Percentiles rank a stretch among this genome's conserved stretches.
These are phyloP conservation scores for Patiria miniata DNA, from an alignment of 35 echinoderm and acorn worm genomes.

Conservation along the genomic window DNA sequence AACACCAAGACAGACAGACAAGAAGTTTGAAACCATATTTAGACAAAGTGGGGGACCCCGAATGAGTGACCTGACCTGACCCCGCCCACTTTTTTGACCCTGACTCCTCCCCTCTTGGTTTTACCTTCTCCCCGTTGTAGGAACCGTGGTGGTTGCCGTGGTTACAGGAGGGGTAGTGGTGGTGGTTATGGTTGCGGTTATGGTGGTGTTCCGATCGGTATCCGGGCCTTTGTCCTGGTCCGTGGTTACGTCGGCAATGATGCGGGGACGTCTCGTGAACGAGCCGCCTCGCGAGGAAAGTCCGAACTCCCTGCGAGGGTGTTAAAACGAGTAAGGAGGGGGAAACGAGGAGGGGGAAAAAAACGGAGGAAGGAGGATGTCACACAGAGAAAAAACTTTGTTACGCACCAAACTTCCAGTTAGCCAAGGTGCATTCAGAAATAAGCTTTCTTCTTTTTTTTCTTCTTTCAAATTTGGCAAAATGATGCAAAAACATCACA, in stretches of 20 bases:
- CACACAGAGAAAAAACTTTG: conserved; percentile 38
- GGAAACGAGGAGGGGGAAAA: not conserved
- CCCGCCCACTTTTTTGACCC: not conserved
- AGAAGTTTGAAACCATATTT: not conserved
- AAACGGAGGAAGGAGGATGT: conserved; percentile 28
- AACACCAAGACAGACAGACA: not conserved
- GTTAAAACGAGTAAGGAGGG: conserved; percentile 24
- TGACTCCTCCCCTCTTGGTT: not conserved
- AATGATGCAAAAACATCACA: no score
- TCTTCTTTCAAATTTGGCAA: no score
- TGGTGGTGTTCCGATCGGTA: conserved; percentile 55
- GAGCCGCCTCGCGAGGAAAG: conserved; percentile 41
- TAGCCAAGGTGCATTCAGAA: no score
- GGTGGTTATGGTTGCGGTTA: conserved; percentile 33
- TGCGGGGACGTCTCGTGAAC: conserved; percentile 40
- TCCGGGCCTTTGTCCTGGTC: conserved; percentile 52
- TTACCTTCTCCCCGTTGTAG: conserved; percentile 54
- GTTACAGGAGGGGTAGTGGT: conserved; percentile 59
- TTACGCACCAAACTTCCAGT: not conserved
- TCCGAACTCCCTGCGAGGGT: conserved; percentile 45
- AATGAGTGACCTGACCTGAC: not conserved
- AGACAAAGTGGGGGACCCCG: not conserved
- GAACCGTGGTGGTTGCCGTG: conserved; percentile 61
- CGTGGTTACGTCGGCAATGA: conserved; percentile 54
- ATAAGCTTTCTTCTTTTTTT: no score